Conservation (phyloP, 2,797 vertebrate genomes). For the Anableps anableps region DNA sequence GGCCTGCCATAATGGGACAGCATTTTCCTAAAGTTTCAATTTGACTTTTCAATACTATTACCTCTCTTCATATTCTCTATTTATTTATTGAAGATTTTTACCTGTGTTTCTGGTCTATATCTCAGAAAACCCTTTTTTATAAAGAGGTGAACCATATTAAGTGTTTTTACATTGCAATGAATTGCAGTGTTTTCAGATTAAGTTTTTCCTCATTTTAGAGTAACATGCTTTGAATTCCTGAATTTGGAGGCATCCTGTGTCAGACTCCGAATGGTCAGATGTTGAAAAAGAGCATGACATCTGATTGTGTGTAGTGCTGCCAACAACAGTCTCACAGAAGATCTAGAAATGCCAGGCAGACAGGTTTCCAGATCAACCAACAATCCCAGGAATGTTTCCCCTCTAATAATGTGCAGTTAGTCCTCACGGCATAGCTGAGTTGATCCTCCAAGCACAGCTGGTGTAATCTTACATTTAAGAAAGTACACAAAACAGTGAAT, state of each 20-base stretch:
- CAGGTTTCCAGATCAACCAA: slow-evolving; percentile 59
- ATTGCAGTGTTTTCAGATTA: not conserved
- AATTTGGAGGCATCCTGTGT: slow-evolving; percentile 25
- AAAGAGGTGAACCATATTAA: not conserved
- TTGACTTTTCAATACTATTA: too few relatives aligned
- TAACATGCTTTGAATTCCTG: not conserved
- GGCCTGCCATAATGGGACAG: too few relatives aligned
- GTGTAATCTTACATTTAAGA: slow-evolving; percentile 43
- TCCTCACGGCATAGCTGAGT: slow-evolving; percentile 44
- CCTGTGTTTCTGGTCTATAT: too few relatives aligned
- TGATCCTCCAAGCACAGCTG: slow-evolving; percentile 25
- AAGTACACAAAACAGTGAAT: slow-evolving; percentile 10
- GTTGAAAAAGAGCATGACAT: slow-evolving; percentile 62
- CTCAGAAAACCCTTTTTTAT: not conserved
- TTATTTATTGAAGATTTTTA: too few relatives aligned
- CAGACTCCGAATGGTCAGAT: slow-evolving; percentile 60
- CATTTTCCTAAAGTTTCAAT: too few relatives aligned
- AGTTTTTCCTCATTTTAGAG: slow-evolving; percentile 3
- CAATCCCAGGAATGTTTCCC: slow-evolving; percentile 67
- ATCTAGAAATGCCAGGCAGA: slow-evolving; percentile 31
- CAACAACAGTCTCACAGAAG: slow-evolving; percentile 32
- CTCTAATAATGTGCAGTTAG: slow-evolving; percentile 59
- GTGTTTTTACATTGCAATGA: not conserved
- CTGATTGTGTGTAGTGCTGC: slow-evolving; percentile 59
- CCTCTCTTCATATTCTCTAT: too few relatives aligned